Conservation (phyloP, 2,888 invertebrate genomes). For the Uloborus plumipes region DNA sequence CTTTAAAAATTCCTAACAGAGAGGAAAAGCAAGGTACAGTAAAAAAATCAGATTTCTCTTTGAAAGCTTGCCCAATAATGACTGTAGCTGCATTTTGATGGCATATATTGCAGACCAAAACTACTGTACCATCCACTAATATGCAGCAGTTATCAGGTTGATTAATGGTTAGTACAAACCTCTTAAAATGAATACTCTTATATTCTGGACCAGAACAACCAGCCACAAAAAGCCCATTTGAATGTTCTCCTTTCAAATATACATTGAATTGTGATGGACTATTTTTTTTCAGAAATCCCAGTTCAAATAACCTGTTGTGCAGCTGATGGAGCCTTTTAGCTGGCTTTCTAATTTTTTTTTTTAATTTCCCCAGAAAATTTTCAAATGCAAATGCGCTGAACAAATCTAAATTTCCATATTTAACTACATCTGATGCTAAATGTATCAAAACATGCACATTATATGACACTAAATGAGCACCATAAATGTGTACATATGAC, state of each 20-base stretch:
- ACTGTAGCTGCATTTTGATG: neutral
- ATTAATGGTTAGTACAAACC: neutral
- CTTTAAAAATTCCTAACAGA: neutral
- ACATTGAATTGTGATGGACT: neutral
- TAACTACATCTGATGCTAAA: neutral
- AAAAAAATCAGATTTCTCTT: neutral
- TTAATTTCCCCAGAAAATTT: neutral
- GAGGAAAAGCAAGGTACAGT: neutral
- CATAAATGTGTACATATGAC: too few relatives aligned
- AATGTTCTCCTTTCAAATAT: neutral
- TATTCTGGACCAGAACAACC: neutral
- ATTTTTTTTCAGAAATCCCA: neutral
- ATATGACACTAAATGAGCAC: too few relatives aligned
- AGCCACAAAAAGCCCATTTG: neutral
- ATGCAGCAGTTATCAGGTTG: constrained; percentile 3
- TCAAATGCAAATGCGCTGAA: neutral
- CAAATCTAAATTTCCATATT: neutral
- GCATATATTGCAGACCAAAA: neutral
- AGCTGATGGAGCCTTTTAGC: neutral
- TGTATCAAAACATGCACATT: neutral
- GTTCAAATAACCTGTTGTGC: neutral
- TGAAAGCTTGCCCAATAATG: neutral
- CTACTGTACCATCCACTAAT: neutral
- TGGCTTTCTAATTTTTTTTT: neutral
- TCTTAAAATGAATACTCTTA: neutral